Percentiles rank a stretch among this genome's conserved stretches.
Evolutionary conservation across 2,113 vertebrate species (phyloP).

Genomic region (Upupa epops): DNA sequence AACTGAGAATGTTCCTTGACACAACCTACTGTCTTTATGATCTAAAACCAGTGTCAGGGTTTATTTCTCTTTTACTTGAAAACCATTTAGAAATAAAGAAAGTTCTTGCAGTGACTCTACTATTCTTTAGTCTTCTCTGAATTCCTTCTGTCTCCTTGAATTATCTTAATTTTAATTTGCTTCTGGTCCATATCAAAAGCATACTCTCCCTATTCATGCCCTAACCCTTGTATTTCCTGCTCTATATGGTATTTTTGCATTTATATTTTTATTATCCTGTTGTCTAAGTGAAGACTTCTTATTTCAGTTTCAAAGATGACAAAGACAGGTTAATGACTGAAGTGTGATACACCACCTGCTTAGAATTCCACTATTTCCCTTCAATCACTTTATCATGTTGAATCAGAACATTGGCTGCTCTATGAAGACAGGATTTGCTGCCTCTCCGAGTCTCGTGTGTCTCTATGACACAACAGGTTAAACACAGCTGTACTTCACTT

Average conservation of each 20-base stretch:
- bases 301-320: conserved; percentile 49
- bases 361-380: conserved; percentile 61
- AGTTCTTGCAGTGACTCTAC: not conserved
- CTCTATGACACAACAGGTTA: not conserved
- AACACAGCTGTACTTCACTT: not conserved
- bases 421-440: conserved; percentile 44
- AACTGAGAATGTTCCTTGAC: not conserved
- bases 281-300: conserved; percentile 46
- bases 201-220: not conserved
- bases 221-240: not conserved
- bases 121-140: not conserved
- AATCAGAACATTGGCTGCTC: conserved; percentile 25
- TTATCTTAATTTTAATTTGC: not conserved
- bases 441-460: too few species aligned
- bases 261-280: too few species aligned
- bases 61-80: not conserved
- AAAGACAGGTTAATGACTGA: conserved; percentile 54
- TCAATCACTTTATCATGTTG: conserved; percentile 58
- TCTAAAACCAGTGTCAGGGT: not conserved
- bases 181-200: not conserved
- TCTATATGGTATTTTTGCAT: not conserved
- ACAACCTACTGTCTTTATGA: not conserved
- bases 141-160: not conserved
- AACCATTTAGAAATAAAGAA: not conserved
- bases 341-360: conserved; percentile 29